Percentiles rank a stretch among this genome's conserved stretches.
Conservation (phyloP, 2,113 vertebrate genomes). For the Pristiophorus japonicus region DNA sequence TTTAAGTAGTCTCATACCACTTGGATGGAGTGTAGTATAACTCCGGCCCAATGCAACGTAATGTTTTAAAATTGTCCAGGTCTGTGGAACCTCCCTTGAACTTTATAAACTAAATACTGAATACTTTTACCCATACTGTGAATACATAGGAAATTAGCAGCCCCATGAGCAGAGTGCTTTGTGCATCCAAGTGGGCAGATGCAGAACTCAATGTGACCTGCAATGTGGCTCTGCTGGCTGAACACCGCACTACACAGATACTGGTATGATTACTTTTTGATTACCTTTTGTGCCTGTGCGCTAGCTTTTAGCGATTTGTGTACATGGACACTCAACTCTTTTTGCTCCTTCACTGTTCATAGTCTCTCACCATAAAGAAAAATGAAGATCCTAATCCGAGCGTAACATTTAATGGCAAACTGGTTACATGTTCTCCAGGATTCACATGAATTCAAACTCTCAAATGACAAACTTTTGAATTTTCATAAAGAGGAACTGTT, state of each 20-base stretch:
- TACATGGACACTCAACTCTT: background rate
- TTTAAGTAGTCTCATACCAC: background rate
- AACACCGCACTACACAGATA: background rate
- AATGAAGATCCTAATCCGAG: slow-evolving; percentile 1
- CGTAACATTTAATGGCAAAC: background rate
- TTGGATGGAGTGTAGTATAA: background rate
- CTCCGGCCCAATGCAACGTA: background rate
- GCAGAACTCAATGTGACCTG: background rate
- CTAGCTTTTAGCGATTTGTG: background rate
- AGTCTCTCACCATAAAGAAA: background rate
- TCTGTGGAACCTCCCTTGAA: background rate
- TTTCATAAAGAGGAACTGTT: background rate
- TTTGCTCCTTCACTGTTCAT: background rate
- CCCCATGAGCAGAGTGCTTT: background rate
- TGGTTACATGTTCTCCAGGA: background rate
- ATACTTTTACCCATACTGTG: background rate
- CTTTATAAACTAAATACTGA: background rate
- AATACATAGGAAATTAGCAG: background rate
- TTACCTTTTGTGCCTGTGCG: background rate
- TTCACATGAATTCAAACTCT: background rate
- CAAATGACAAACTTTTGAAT: background rate
- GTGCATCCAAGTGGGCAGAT: background rate
- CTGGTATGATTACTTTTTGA: background rate
- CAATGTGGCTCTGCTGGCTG: background rate
- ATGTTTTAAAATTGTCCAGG: background rate